These are phyloP conservation scores for Andrena camellia DNA, from an alignment of 2,888 invertebrate genomes.

Conservation along the genomic window DNA sequence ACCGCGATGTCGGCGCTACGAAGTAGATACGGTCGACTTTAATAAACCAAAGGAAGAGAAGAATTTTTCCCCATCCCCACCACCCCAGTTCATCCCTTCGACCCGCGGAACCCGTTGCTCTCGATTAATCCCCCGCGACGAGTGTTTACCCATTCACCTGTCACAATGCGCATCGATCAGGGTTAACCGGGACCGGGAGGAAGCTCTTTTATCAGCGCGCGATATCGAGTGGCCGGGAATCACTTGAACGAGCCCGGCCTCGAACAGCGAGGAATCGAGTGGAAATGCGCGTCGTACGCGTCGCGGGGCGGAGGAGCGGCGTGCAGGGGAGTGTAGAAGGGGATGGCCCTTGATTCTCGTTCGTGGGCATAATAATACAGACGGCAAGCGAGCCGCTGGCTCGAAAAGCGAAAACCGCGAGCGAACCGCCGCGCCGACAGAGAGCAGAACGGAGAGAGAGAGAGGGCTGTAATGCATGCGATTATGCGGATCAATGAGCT, in stretches of 20 bases:
- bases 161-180: constrained; percentile 50
- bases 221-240: constrained; percentile 50
- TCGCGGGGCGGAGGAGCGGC: constrained; percentile 23
- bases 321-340: constrained; percentile 12
- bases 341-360: constrained; percentile 63
- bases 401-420: constrained; percentile 82
- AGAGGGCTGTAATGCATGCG: constrained; percentile 81
- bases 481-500: constrained; percentile 84
- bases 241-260: constrained; percentile 43
- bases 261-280: constrained; percentile 9
- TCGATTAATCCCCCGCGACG: constrained; percentile 25
- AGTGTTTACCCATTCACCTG: constrained; percentile 57
- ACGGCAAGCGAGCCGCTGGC: constrained; percentile 80
- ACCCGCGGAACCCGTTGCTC: background rate
- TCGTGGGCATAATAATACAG: constrained; percentile 80
- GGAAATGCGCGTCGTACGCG: constrained; percentile 5
- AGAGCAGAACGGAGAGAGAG: constrained; percentile 38
- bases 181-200: constrained; percentile 24
- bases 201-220: constrained; percentile 50
- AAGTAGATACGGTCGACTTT: background rate
- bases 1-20: background rate
- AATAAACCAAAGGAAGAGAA: background rate
- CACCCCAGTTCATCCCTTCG: too few relatives aligned
- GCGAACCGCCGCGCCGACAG: constrained; percentile 74
- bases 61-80: too few relatives aligned